Evolutionary conservation across 1,140 invertebrate species (phyloP).

Genomic region (Pseudomyrmex cubaensis): DNA sequence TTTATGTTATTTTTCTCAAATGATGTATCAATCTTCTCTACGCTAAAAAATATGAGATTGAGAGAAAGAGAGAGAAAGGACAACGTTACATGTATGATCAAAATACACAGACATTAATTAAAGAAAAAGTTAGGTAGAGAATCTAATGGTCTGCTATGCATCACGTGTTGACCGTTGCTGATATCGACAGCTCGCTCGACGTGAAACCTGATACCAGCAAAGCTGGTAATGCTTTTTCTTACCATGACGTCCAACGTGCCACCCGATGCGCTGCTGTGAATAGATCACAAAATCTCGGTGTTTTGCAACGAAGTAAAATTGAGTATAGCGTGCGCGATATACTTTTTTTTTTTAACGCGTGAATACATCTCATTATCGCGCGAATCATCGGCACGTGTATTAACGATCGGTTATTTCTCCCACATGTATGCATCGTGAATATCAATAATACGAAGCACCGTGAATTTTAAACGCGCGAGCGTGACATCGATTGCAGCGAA

Average conservation of each 20-base stretch:
- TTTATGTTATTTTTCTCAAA: too few relatives aligned
- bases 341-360: background rate
- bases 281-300: background rate
- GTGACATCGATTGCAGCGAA: slow-evolving; percentile 18
- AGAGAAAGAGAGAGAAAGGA: too few relatives aligned
- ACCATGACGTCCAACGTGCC: background rate
- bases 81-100: background rate
- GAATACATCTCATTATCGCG: background rate
- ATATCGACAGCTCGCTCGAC: slow-evolving; percentile 65
- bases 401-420: background rate
- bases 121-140: slow-evolving; percentile 13
- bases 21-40: too few relatives aligned
- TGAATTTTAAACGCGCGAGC: slow-evolving; percentile 19
- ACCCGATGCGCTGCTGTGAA: background rate
- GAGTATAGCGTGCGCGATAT: background rate
- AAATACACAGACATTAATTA: slow-evolving; percentile 12
- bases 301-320: background rate
- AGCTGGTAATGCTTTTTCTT: slow-evolving; percentile 34
- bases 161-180: slow-evolving; percentile 48
- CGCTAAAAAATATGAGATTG: too few relatives aligned
- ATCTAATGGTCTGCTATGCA: slow-evolving; percentile 45
- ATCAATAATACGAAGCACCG: background rate
- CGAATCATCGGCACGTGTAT: slow-evolving; percentile 7
- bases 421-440: background rate
- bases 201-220: slow-evolving; percentile 32